These are phyloP conservation scores for Lithophane leautieri DNA, from an alignment of 2,888 invertebrate species.

Conservation along the genomic window DNA sequence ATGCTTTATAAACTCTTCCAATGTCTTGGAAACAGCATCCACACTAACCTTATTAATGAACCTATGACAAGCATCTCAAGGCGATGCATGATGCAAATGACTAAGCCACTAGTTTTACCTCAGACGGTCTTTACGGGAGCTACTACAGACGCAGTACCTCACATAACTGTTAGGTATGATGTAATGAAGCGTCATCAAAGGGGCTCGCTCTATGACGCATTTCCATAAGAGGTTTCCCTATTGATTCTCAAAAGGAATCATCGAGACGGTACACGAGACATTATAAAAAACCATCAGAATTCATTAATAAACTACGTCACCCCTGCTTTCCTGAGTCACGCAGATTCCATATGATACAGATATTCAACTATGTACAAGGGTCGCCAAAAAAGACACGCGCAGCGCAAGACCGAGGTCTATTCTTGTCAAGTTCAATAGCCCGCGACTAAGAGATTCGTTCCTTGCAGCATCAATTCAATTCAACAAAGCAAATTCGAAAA, in stretches of 20 bases:
- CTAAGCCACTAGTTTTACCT: neutral
- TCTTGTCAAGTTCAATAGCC: too few relatives aligned
- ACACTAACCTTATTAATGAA: neutral
- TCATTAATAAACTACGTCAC: constrained; percentile 29
- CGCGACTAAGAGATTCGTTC: too few relatives aligned
- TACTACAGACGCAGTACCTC: neutral
- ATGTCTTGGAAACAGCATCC: neutral
- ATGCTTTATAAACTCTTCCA: neutral
- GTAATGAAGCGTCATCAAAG: constrained; percentile 1
- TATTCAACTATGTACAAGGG: too few relatives aligned
- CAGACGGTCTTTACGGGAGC: neutral
- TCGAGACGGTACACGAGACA: constrained; percentile 21
- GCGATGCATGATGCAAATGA: neutral
- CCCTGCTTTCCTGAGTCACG: constrained; percentile 31
- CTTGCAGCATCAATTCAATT: too few relatives aligned
- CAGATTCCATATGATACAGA: too few relatives aligned
- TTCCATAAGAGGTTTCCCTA: neutral
- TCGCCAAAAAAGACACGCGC: too few relatives aligned
- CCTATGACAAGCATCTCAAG: neutral
- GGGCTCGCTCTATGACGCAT: constrained; percentile 6
- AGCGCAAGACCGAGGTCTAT: too few relatives aligned
- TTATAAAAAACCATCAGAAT: constrained; percentile 3
- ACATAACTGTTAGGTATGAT: neutral
- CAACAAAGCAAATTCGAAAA: too few relatives aligned
- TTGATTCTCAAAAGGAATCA: neutral